These are phyloP conservation scores for Bergia sp. DNA, from an alignment of 92 coral and sea anemone species.

Conservation along the genomic window DNA sequence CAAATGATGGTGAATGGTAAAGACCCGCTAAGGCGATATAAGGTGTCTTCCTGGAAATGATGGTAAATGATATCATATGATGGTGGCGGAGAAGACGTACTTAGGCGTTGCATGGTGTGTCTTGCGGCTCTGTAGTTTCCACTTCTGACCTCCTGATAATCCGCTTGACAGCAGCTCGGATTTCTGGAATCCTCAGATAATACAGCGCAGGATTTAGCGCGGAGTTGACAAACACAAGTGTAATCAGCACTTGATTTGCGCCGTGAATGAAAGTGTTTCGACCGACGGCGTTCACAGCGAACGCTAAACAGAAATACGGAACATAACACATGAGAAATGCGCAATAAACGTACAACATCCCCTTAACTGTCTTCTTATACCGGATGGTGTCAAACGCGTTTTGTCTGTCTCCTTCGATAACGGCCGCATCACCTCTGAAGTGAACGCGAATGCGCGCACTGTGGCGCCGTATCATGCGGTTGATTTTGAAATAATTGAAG, in stretches of 20 bases:
- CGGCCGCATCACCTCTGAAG: slow-evolving; percentile 10
- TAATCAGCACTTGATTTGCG: slow-evolving; percentile 23
- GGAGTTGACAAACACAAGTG: slow-evolving; percentile 21
- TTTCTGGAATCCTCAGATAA: slow-evolving; percentile 27
- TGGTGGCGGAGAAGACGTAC: not conserved
- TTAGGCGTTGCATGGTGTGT: not conserved
- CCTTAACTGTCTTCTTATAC: slow-evolving; percentile 16
- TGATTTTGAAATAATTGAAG: slow-evolving; percentile 30
- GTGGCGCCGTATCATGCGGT: slow-evolving; percentile 12
- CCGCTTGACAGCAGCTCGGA: slow-evolving; percentile 24
- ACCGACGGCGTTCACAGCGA: slow-evolving; percentile 31
- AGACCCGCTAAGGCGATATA: too few relatives aligned
- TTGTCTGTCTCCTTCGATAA: not conserved
- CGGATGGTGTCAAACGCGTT: slow-evolving; percentile 10
- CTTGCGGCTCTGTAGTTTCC: slow-evolving; percentile 9
- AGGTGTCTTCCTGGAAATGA: not conserved
- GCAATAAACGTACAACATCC: slow-evolving; percentile 28
- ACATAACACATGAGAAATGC: slow-evolving; percentile 27
- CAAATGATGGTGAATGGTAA: too few relatives aligned
- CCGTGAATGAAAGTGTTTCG: slow-evolving; percentile 25
- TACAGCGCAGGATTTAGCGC: slow-evolving; percentile 9
- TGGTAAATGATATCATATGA: not conserved
- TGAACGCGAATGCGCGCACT: slow-evolving; percentile 8
- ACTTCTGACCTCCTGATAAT: slow-evolving; percentile 4
- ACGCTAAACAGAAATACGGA: slow-evolving; percentile 32